These are phyloP conservation scores for Vidua chalybeata DNA, from an alignment of 2,113 vertebrate genomes.

Conservation along the genomic window DNA sequence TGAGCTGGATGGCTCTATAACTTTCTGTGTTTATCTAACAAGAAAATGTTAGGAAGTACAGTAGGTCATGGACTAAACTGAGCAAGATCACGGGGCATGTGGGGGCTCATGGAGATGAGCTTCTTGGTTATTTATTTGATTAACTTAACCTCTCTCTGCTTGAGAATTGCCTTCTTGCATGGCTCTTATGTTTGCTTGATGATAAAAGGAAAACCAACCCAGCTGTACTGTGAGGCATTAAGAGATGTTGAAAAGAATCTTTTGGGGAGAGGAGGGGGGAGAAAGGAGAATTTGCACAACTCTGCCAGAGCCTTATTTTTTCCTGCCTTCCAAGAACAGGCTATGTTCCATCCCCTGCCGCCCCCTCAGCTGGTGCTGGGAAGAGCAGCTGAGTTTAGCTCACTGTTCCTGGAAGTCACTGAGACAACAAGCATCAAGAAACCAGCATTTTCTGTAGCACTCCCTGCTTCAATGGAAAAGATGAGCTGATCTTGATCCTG, in stretches of 20 bases:
- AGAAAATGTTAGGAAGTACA: conserved; percentile 25
- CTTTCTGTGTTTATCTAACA: conserved; percentile 39
- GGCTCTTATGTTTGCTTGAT: conserved; percentile 12
- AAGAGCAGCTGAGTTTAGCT: conserved; percentile 70
- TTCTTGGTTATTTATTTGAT: conserved; percentile 12
- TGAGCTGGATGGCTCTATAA: conserved; percentile 10
- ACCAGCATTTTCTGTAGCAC: conserved; percentile 32
- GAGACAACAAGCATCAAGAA: conserved; percentile 43
- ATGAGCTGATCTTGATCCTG: conserved; percentile 31
- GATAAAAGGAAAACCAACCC: not conserved
- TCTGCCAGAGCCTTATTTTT: conserved; percentile 64
- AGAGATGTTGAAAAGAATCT: conserved; percentile 22
- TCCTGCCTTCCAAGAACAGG: conserved; percentile 72
- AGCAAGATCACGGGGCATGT: not conserved
- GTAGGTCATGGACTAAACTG: conserved; percentile 1
- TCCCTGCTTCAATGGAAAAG: conserved; percentile 56
- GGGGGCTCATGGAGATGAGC: not conserved
- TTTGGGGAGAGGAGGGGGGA: not conserved
- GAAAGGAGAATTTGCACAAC: not conserved
- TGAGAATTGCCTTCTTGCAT: not conserved
- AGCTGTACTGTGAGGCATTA: not conserved
- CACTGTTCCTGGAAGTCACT: conserved; percentile 70
- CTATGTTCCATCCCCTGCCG: conserved; percentile 60
- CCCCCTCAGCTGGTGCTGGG: conserved; percentile 71
- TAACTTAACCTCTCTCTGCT: not conserved